These are phyloP conservation scores for Chiridota heheva DNA, from an alignment of 35 echinoderm and acorn worm species.

Conservation along the genomic window DNA sequence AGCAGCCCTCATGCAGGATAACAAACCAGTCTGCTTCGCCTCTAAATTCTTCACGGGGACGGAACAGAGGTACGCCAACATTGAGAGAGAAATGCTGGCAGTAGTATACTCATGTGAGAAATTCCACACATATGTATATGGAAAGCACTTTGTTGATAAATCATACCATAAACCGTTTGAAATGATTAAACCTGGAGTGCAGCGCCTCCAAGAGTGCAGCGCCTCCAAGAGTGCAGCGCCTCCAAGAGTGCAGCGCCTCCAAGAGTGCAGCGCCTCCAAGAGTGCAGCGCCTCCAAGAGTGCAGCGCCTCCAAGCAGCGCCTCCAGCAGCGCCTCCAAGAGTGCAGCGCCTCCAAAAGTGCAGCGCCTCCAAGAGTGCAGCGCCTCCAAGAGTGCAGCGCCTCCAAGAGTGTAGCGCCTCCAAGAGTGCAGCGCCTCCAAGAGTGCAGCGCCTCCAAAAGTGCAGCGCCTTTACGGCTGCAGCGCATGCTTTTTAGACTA, in stretches of 20 bases:
- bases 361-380: no score
- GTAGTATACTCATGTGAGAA: slow-evolving; percentile 34
- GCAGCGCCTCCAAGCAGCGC: no score
- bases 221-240: slow-evolving; percentile 32
- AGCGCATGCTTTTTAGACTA: slow-evolving; percentile 39
- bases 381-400: no score
- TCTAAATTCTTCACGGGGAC: slow-evolving; percentile 44
- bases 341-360: no score
- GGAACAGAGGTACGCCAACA: slow-evolving; percentile 42
- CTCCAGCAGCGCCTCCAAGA: no score
- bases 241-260: no score
- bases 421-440: no score
- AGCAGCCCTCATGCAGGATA: slow-evolving; percentile 40
- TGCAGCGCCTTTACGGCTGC: no score
- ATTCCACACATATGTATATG: slow-evolving; percentile 37
- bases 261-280: no score
- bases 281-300: no score
- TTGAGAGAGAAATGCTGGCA: slow-evolving; percentile 34
- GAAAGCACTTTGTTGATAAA: slow-evolving; percentile 46
- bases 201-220: slow-evolving; percentile 19
- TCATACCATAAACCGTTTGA: slow-evolving; percentile 56
- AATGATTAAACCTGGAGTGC: neutral
- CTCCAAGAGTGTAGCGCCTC: no score
- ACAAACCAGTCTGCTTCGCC: slow-evolving; percentile 30
- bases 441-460: no score